A percentile compares a stretch with the other conserved stretches of the same genome.
phyloP scores from a whole-genome alignment of 2,888 invertebrate genomes.

The Odontomyia ornata region DNA sequence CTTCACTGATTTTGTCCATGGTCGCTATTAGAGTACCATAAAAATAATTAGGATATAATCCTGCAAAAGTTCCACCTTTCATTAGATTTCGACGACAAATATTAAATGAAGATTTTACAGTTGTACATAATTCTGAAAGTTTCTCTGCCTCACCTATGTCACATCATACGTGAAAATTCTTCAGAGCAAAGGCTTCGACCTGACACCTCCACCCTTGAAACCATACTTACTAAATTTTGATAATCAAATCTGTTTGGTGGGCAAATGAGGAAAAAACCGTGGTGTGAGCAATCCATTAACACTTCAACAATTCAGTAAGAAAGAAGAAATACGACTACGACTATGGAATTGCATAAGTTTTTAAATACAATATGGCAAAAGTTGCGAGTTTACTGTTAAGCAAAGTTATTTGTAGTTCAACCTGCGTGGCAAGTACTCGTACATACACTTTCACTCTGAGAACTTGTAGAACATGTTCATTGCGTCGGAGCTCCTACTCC shows the following conservation, averaged over 20 bases:
- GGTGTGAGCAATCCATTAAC: background rate
- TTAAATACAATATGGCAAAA: slow-evolving; percentile 33
- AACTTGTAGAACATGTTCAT: slow-evolving; percentile 29
- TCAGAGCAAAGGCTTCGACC: too few species aligned
- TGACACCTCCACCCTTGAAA: too few species aligned
- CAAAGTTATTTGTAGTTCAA: slow-evolving; percentile 30
- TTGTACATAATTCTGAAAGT: too few species aligned
- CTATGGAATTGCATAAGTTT: slow-evolving; percentile 28
- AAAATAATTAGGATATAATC: too few species aligned
- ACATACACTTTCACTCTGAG: slow-evolving; percentile 25
- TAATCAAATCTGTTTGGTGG: background rate
- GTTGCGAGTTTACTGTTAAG: background rate
- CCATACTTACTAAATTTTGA: too few species aligned
- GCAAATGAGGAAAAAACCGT: background rate
- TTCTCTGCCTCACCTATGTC: too few species aligned
- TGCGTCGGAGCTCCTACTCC: background rate
- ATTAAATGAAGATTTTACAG: too few species aligned
- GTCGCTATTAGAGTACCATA: too few species aligned
- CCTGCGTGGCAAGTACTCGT: slow-evolving; percentile 32
- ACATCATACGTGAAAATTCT: too few species aligned
- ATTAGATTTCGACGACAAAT: too few species aligned
- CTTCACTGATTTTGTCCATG: too few species aligned
- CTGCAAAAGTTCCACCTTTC: too few species aligned
- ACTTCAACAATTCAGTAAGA: slow-evolving; percentile 20
- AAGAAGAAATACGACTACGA: slow-evolving; percentile 9